These are phyloP conservation scores for Brachionus koreanus DNA, from an alignment of 1,140 invertebrate genomes.

Conservation along the genomic window DNA sequence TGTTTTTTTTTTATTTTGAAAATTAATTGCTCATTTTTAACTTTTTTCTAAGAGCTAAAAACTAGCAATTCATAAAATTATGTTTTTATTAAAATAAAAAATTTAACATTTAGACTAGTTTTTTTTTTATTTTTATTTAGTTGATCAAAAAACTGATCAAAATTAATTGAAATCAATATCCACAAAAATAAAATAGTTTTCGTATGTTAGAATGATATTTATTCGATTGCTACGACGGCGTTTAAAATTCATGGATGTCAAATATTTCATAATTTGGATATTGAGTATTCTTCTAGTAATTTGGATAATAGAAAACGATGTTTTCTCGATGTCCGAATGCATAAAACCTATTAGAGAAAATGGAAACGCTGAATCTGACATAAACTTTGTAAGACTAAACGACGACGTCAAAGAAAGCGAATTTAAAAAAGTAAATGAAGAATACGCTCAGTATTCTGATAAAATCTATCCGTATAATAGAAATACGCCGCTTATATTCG, in stretches of 20 bases:
- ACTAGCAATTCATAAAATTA: neutral
- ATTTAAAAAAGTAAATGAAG: neutral
- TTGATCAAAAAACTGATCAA: neutral
- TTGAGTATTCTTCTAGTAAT: neutral
- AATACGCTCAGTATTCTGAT: neutral
- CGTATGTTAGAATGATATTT: neutral
- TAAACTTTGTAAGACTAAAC: constrained; percentile 19
- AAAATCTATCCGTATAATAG: constrained; percentile 39
- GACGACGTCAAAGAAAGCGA: neutral
- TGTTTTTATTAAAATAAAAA: neutral
- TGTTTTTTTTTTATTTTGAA: too few relatives aligned
- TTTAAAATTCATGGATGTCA: neutral
- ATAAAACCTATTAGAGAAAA: constrained; percentile 11
- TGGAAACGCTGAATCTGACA: constrained; percentile 27
- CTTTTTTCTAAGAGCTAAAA: too few relatives aligned
- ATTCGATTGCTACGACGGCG: constrained; percentile 1
- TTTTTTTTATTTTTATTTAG: neutral
- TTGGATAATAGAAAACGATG: constrained; percentile 14
- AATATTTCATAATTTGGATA: constrained; percentile 22
- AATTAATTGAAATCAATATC: neutral
- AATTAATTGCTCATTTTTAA: too few relatives aligned
- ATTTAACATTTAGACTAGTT: neutral
- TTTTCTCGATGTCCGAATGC: neutral
- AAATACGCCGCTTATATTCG: constrained; percentile 63
- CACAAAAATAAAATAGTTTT: neutral